Evolutionary conservation across 2,113 vertebrate species (phyloP), one percentile per base, ranked within the genome.

Genomic region (Notiomystis cincta): DNA sequence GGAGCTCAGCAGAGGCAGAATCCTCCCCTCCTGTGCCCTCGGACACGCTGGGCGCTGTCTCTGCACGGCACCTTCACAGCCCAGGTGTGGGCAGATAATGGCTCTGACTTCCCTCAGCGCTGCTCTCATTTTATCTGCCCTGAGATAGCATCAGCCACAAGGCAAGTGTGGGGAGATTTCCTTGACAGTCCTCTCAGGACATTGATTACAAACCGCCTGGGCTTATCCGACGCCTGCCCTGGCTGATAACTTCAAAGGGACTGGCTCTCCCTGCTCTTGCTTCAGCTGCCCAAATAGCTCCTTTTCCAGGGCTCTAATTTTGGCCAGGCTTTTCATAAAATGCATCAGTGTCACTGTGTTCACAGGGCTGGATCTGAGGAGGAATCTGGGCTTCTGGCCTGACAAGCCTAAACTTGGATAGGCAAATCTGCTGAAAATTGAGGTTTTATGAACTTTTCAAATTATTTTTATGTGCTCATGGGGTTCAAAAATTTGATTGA

Each of bases 171-270:
- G 2, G 96, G 89, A 91, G 96, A 97, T 94, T 71, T 94, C 94
- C 96, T 87, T 97, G 97, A 97, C 97, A 97, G 94, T 82, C 62
- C 58, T 93, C 89, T 95, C 92, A 96, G 67, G 97, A 97, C 95
- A 96, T 96, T 93, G 93, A 97, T 96, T 97, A 91, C 89, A 90
- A 90, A 91, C 0, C 7, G 72, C 72, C 90, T 45, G 85, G 66
- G 56, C 90, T 96, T 97, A 96, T 97, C 96, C 94, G 76, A 79
- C 3, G 10, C 82, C 89, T 96, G 7, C 13, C 56, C 38, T 81
- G 65, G 72, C 90, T 72, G 92, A 91, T 87, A 76, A 96, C 93
- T 97, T 97, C 97, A 97, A 97, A 97, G 82, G 35, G 40, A 45
- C 72, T 93, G 76, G 5, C 48, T 92, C 37, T 94, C 65, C 57